Evolutionary conservation across 2,888 invertebrate species (phyloP), one percentile per base, ranked within the genome.

Genomic region (Tachina fera): DNA sequence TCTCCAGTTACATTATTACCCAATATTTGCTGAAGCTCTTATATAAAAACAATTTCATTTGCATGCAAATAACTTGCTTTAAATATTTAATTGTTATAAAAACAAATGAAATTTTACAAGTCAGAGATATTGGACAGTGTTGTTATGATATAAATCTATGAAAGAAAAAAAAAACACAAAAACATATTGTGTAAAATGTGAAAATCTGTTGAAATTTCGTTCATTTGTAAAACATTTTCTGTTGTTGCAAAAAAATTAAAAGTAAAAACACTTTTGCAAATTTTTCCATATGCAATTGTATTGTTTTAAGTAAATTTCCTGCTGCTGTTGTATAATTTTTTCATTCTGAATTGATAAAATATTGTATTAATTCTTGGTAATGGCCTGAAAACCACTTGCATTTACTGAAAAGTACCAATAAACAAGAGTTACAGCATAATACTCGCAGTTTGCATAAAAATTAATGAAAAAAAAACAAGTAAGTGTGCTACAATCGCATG

Each of bases 121-220:
- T 60, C 58, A 60, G 58, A 60, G 58, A 60, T 72, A 60, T 60
- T 56, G 31, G 19, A 8, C 31, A 45, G 47, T 2, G 22, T 63
- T 65, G 39, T 58, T 43, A 47, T 45, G 22, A 39, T 22, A 71
- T 63, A 61, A 60, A 4, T 11, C 9, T 5, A n/a, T 11, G 39
- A 22, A 60, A 47, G 16, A n/a, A 39, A 53, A 70, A n/a, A 39
- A 53, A 70, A 63, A 8, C n/a, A 41, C 31, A 16, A 80, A 51
- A 74, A 45, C 41, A 63, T 77, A 16, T 74, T 67, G 67, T 51
- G 58, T 72, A 83, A 77, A 77, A 51, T 83, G 77, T 63, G 72
- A 60, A 67, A 83, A 83, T 77, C 77, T 77, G 77, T 49, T 77
- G 71, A 71, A 83, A 83, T 77, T 60, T 49, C 43, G 65, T 51